Evolutionary conservation across 1,140 invertebrate genomes (phyloP), one percentile per base, ranked within the genome.

Genomic region (Drosophila mauritiana): DNA sequence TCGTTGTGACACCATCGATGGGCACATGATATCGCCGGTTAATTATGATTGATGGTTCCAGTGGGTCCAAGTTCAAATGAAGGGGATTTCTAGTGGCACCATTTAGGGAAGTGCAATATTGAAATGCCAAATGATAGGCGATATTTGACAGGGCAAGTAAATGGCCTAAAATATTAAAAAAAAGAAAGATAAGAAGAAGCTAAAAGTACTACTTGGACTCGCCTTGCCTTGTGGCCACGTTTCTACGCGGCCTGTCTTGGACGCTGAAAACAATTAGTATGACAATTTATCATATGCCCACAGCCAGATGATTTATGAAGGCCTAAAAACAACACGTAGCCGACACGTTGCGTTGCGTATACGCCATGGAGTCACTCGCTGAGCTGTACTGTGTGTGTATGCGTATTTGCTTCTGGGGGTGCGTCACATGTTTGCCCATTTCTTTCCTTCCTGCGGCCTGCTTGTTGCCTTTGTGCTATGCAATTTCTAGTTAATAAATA

Each of bases 261-360:
- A 78, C 81, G 85, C 70, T 83, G 78, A 90, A 90, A 90, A 90
- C 88, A 90, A 90, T 90, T 90, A 90, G 88, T 90, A 91, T 88
- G 88, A 88, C 88, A 90, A 90, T 90, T 90, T 90, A 90, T 90
- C 86, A 90, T 91, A 80, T 69, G 82, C 82, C 77, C 73, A 65
- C 69, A 78, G 67, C 70, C 73, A 45, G 78, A 91, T 90, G 86
- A 90, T 90, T 90, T 90, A 90, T 90, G 88, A 76, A 78, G 65
- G 65, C 72, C 56, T 68, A 74, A 43, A 37, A 69, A 59, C 61
- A 80, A 39, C 49, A 68, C 67, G 67, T 69, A 69, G 51, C 64
- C 70, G 61, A 59, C 55, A 72, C 68, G 54, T 72, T 73, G 65
- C 54, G 65, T 49, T 58, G 56, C n/a, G 63, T 65, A 65, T 75